These are phyloP conservation scores for Leptatherina wallacei DNA, from an alignment of 2,797 vertebrate species.

Conservation along the genomic window DNA sequence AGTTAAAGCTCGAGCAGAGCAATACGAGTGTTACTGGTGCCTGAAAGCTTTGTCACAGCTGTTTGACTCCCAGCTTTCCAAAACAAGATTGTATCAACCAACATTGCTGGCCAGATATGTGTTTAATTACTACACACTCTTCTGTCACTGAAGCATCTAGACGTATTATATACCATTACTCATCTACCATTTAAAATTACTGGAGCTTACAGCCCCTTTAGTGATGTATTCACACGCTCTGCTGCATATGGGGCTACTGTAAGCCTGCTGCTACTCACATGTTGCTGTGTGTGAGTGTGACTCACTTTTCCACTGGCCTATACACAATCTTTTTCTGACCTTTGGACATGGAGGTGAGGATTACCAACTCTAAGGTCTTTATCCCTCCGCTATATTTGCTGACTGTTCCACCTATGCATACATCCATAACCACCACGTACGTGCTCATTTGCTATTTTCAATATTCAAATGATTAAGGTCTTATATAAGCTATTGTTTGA, in stretches of 20 bases:
- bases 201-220: constrained; percentile 60
- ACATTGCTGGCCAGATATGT: not conserved
- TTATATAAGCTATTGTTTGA: constrained; percentile 13
- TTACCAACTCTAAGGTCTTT: constrained; percentile 61
- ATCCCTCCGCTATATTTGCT: constrained; percentile 50
- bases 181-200: constrained; percentile 42
- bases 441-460: constrained; percentile 3
- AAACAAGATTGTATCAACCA: no score
- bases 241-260: constrained; percentile 40
- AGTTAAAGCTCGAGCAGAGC: no score
- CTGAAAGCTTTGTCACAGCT: no score
- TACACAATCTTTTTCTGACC: constrained; percentile 60
- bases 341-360: constrained; percentile 62
- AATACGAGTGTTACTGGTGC: no score
- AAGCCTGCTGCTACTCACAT: constrained; percentile 58
- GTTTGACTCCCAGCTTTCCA: no score
- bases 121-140: not conserved
- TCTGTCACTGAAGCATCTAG: not conserved
- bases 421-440: not conserved
- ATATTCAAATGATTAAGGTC: constrained; percentile 13
- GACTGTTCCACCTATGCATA: constrained; percentile 2
- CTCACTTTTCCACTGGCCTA: constrained; percentile 75
- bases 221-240: constrained; percentile 36
- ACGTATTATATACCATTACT: constrained; percentile 17
- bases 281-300: constrained; percentile 64